Base-by-base conservation (phyloP, 2,797 vertebrate genomes). In the Protosalanx chinensis region DNA sequence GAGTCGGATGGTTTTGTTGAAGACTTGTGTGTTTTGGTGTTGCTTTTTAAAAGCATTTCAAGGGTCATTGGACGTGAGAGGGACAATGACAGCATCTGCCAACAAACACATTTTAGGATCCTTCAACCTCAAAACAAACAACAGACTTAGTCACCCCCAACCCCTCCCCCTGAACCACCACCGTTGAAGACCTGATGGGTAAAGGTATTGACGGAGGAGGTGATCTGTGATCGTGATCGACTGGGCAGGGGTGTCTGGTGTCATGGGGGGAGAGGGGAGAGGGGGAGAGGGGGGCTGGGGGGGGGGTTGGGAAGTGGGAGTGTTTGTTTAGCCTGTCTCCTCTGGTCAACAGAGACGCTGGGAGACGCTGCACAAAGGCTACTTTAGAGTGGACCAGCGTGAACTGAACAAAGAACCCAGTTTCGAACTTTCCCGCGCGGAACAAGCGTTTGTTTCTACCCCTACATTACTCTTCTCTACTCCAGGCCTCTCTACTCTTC, bases 121-220 rank as follows among this genome's bases (percentile, higher is more conserved):
- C 89, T 85, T 88, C 79, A 88, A 85, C 84, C 73, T 80, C 56
- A 29, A 59, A 81, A 84, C 37, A 82, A 86, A 89, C 88, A 88
- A 79, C 88, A 74, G 79, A 82, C 86, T 83, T 81, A 77, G 74
- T 67, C 23, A 27, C 77, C 71, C 67, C 51, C 68, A 8, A 12
- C 41, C 41, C 41, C 33, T 35, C 33, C 33, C 33, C 41, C 41
- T 71, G n/a, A 73, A 70, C 77, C 23, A 64, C 82, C 83, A 79
- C 78, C 79, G 65, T 64, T 82, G 71, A 70, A 73, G 75, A 76
- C 49, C 64, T 85, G 88, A 89, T 41, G 77, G 60, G 58, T 75
- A 87, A 73, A 29, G 64, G 64, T 67, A 66, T 76, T 81, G 87
- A 89, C 72, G 6, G 78, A 83, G 77, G 80, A 82, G 76, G 41